Conservation (phyloP, 2,797 vertebrate genomes). For the Siniperca undulata region DNA sequence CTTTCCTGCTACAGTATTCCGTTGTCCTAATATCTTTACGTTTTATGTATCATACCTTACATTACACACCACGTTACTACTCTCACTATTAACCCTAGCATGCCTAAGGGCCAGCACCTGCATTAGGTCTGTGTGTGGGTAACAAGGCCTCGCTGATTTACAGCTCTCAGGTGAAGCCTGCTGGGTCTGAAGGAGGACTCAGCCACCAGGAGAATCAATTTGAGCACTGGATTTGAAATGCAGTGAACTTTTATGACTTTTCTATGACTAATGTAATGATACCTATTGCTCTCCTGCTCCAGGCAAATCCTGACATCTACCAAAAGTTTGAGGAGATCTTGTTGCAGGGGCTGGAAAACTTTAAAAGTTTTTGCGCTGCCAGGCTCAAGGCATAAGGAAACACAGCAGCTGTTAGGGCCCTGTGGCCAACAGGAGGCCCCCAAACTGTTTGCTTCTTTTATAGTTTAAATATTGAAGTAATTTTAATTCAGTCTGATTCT, state of each 20-base stretch:
- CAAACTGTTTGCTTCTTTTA: not conserved
- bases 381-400: conserved; percentile 9
- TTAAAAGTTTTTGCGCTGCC: conserved; percentile 23
- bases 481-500: not conserved
- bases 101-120: conserved; percentile 59
- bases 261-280: conserved; percentile 8
- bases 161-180: conserved; percentile 61
- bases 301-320: conserved; percentile 37
- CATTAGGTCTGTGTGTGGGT: conserved; percentile 38
- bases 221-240: conserved; percentile 11
- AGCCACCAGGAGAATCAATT: conserved; percentile 1
- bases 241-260: conserved; percentile 24
- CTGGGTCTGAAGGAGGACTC: conserved; percentile 28
- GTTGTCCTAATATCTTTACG: not conserved
- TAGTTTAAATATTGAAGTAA: not conserved
- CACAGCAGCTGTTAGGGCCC: conserved; percentile 14
- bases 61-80: not conserved
- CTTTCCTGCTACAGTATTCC: not conserved
- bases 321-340: conserved; percentile 42
- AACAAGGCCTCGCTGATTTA: conserved; percentile 55
- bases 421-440: conserved; percentile 8
- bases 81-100: not conserved
- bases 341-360: conserved; percentile 29
- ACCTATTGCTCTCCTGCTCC: conserved; percentile 9
- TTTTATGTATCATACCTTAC: not conserved